phyloP scores from a whole-genome alignment of 2,888 invertebrate genomes.

The Spilarctia lutea region DNA sequence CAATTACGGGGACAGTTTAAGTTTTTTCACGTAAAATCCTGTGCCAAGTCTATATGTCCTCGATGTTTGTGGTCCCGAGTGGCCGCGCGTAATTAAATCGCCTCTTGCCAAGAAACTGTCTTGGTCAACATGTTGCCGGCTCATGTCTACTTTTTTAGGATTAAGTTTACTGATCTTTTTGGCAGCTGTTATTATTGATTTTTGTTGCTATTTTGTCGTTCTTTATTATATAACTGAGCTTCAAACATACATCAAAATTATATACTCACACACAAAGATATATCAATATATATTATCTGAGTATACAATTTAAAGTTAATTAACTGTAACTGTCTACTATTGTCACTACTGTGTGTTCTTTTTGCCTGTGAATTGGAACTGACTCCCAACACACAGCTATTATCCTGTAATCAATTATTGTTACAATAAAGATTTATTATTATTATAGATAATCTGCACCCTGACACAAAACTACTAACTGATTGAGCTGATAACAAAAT shows the following conservation, averaged over 20 bases:
- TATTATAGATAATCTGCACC: not conserved
- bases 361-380: no score
- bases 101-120: slow-evolving; percentile 57
- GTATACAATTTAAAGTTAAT: no score
- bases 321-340: no score
- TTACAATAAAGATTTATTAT: no score
- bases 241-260: not conserved
- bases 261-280: no score
- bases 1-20: slow-evolving; percentile 54
- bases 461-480: no score
- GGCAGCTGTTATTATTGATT: slow-evolving; percentile 2
- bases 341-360: no score
- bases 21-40: slow-evolving; percentile 43
- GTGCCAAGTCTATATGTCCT: slow-evolving; percentile 52
- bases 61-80: slow-evolving; percentile 55
- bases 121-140: slow-evolving; percentile 46
- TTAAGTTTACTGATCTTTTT: slow-evolving; percentile 19
- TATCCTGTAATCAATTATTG: no score
- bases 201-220: not conserved
- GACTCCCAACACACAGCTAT: no score
- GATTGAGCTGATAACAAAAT: not conserved
- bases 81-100: slow-evolving; percentile 56
- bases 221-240: not conserved
- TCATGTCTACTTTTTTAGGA: slow-evolving; percentile 38
- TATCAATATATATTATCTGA: no score